A percentile compares a stretch with the other conserved stretches of the same genome.
Conservation (phyloP, 1,140 invertebrate genomes). For the Musca domestica region DNA sequence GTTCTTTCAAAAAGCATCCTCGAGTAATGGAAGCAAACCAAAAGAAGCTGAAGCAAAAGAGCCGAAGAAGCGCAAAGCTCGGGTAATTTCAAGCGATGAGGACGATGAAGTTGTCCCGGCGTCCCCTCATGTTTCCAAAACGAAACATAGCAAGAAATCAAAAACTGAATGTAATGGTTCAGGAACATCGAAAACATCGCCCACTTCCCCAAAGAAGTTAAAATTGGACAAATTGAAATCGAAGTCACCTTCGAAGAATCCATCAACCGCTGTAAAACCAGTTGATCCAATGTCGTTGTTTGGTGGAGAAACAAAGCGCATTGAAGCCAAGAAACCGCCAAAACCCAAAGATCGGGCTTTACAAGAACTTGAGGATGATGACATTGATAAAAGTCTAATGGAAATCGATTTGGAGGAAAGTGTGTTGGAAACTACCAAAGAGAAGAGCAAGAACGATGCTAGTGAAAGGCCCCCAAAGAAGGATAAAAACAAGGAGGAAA, state of each 20-base stretch:
- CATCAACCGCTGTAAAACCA: slow-evolving; percentile 25
- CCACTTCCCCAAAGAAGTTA: slow-evolving; percentile 33
- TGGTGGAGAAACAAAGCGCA: slow-evolving; percentile 45
- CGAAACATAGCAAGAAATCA: slow-evolving; percentile 30
- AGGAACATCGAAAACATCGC: neutral
- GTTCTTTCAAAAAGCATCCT: slow-evolving; percentile 4
- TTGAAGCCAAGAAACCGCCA: slow-evolving; percentile 32
- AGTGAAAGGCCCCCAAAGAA: neutral
- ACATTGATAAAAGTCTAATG: slow-evolving; percentile 37
- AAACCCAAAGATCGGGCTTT: slow-evolving; percentile 28
- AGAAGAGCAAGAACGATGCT: too few species aligned
- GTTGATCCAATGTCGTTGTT: slow-evolving; percentile 42
- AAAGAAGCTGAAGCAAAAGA: slow-evolving; percentile 12
- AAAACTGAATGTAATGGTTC: neutral
- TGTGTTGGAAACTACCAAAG: neutral
- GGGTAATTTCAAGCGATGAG: slow-evolving; percentile 47
- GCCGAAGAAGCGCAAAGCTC: slow-evolving; percentile 40
- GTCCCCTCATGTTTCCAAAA: slow-evolving; percentile 33
- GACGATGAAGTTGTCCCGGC: slow-evolving; percentile 34
- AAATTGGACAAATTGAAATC: slow-evolving; percentile 37
- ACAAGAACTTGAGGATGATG: slow-evolving; percentile 39
- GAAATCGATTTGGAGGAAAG: slow-evolving; percentile 39
- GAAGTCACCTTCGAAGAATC: neutral
- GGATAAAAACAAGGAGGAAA: slow-evolving; percentile 8
- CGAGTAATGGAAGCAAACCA: neutral